Evolutionary conservation across 2,888 invertebrate genomes (phyloP), one percentile per base, ranked within the genome.

Genomic region (Brenthis hecate): DNA sequence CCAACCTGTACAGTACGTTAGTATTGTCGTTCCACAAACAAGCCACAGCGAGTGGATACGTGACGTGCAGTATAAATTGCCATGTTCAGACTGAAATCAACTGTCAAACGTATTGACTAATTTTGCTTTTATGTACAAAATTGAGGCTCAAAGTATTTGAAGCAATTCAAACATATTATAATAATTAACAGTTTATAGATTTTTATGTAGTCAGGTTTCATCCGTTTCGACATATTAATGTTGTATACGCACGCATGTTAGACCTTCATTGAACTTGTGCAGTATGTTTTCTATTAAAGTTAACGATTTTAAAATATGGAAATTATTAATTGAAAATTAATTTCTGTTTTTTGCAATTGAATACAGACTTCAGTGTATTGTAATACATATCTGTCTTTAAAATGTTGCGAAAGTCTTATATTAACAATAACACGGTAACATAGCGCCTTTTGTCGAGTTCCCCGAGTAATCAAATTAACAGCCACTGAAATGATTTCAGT

Each of bases 401-500:
- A 28, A 28, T 13, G 48, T 8, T n/a, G 28, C 1, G 50, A 60
- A 36, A 32, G 32, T 8, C 16, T 55, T 14, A 56, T 28, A 61
- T 80, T 77, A 79, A 76, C 77, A 79, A 79, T 74, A 56, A 71
- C 77, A 79, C 74, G 71, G 77, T 78, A 82, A 81, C 80, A 81
- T 82, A 76, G 77, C 78, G 78, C 82, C 80, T 85, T 83, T 84
- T 81, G 80, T 81, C 75, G 70, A 82, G 78, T 82, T 84, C 79
- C 78, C 80, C 76, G 82, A 80, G 76, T 85, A 87, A 87, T 85
- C 81, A 85, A 90, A 88, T 88, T 86, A 88, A 85, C 85, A 79
- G 84, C 84, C 78, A 83, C 85, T 81, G 87, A 86, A 91, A 91
- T 91, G 82, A 91, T 90, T 90, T 89, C 86, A 78, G 78, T 86